A percentile compares a stretch with the other conserved stretches of the same genome.
Evolutionary conservation across 2,888 invertebrate species (phyloP).

Genomic region (Ypsolopha scabrella): DNA sequence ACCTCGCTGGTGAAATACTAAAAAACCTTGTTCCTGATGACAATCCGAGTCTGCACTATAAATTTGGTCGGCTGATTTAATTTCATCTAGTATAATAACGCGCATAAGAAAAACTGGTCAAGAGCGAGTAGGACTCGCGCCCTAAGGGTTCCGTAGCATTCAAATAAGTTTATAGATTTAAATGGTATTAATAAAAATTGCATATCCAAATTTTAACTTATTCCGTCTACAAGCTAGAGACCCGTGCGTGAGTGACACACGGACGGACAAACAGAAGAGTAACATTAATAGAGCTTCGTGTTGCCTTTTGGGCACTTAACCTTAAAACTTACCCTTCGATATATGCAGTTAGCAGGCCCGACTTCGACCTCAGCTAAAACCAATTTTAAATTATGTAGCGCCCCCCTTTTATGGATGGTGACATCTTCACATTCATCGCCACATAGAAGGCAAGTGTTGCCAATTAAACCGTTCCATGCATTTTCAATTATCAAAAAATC

Average conservation of each 20-base stretch:
- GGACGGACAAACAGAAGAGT: too few relatives aligned
- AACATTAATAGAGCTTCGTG: too few relatives aligned
- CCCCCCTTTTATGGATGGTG: conserved; percentile 23
- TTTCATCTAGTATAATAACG: too few relatives aligned
- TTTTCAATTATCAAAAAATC: conserved; percentile 24
- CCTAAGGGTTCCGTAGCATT: too few relatives aligned
- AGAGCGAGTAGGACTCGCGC: too few relatives aligned
- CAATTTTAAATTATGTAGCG: conserved; percentile 30
- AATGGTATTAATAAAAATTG: not conserved
- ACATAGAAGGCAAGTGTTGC: conserved; percentile 34
- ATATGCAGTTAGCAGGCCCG: conserved; percentile 21
- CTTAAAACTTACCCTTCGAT: conserved; percentile 24
- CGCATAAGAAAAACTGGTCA: too few relatives aligned
- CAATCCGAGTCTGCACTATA: too few relatives aligned
- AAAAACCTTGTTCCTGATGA: too few relatives aligned
- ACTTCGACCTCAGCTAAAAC: conserved; percentile 28
- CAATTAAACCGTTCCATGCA: conserved; percentile 38
- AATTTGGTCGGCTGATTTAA: too few relatives aligned
- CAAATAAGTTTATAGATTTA: not conserved
- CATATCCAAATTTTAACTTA: too few relatives aligned
- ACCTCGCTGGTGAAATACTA: too few relatives aligned
- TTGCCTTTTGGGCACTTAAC: not conserved
- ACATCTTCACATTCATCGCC: conserved; percentile 30
- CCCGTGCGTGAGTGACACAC: too few relatives aligned
- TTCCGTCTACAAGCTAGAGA: not conserved